Evolutionary conservation across 2,113 vertebrate genomes (phyloP).

Genomic region (Rattus norvegicus): GRCr8 NC_086035.1:17777501-17778000

Average conservation of each 20-base stretch:
- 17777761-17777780: not conserved
- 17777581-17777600: not conserved
- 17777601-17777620: not conserved
- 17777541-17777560: not conserved
- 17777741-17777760: not conserved
- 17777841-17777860: too few species aligned
- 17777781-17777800: not conserved
- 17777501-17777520: slow-evolving; percentile 1
- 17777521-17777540: not conserved
- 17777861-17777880: not conserved
- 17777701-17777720: not conserved
- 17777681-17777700: not conserved
- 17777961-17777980: not conserved
- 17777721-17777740: not conserved
- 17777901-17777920: not conserved
- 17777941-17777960: not conserved
- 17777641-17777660: not conserved
- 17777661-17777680: not conserved
- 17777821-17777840: not conserved
- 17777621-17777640: not conserved
- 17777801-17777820: not conserved
- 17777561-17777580: not conserved
- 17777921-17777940: not conserved
- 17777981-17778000: not conserved
- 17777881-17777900: not conserved